These are phyloP conservation scores for Drosophila pseudotakahashii DNA, from an alignment of 2,888 invertebrate species.

Conservation along the genomic window DNA sequence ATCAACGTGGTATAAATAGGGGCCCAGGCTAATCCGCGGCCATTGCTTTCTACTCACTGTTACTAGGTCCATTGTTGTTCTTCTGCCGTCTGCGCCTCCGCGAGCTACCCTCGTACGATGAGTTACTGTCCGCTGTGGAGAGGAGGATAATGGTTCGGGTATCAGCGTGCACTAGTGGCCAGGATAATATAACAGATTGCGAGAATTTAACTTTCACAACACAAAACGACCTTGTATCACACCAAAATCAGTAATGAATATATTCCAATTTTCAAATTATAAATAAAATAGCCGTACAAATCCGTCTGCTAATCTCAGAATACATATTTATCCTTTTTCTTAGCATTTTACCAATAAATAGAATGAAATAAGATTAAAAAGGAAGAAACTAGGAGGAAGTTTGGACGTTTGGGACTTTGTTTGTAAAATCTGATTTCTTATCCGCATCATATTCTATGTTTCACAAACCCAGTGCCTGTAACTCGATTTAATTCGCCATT, in stretches of 20 bases:
- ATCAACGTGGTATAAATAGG: neutral
- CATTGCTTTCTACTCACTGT: constrained; percentile 78
- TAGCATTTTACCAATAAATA: neutral
- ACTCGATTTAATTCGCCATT: neutral
- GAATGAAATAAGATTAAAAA: neutral
- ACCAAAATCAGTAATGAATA: no score
- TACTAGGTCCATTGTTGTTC: constrained; percentile 81
- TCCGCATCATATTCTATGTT: neutral
- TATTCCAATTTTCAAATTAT: no score
- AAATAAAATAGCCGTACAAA: no score
- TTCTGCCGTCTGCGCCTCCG: constrained; percentile 84
- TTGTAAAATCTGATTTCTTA: no score
- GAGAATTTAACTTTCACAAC: neutral
- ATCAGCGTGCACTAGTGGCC: neutral
- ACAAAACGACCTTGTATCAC: neutral
- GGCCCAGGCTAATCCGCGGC: neutral
- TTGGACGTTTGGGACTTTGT: neutral
- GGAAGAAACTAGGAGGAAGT: neutral
- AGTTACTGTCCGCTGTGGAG: constrained; percentile 83
- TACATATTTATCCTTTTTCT: no score
- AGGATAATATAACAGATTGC: no score
- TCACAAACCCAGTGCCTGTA: neutral
- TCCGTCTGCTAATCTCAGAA: no score
- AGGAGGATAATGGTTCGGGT: constrained; percentile 11
- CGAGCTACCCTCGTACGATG: constrained; percentile 84